Evolutionary conservation across 2,888 invertebrate species (phyloP), one percentile per base, ranked within the genome.

Genomic region (Heliconius ismenius): DNA sequence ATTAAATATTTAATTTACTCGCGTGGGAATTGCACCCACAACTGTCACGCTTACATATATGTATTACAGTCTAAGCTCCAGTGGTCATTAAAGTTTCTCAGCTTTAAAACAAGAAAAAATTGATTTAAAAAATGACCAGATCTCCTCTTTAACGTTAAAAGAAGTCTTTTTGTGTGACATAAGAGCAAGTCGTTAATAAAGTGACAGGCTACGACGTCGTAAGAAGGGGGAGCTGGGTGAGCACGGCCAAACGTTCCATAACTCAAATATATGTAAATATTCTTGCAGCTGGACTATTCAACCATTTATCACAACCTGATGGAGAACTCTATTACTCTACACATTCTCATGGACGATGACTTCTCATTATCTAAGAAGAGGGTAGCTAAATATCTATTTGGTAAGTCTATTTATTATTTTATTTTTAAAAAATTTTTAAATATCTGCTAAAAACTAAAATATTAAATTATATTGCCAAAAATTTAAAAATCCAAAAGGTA

Each of bases 321-420:
- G 83, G 98, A 98, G 89, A 97, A 96, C 86, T 97, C 96, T 3
- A 96, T 97, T 77, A 96, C 96, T 4, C 93, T 98, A 1, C 98
- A 98, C 86, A 96, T 98, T 78, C 88, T 98, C 49, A 97, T 98
- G 95, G 96, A 97, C 84, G 96, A 96, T 18, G 97, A 97, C 82
- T 98, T 98, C 86, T 95, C 95, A 76, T 95, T 97, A 80, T 96
- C 96, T 72, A 97, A 97, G 88, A 95, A 95, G 79, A 95, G 96
- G 64, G 95, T 96, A 10, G 95, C 95, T 76, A 97, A 97, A 84
- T 96, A 96, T 83, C 95, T 97, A 83, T 97, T 96, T 84, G 98
- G 97, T 96, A 86, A 94, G 95, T 36, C 39, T 39, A 2, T 68
- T 58, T 68, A 36, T 39, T 39, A n/a, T 13, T n/a, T 26, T 26